These are phyloP conservation scores for Drosophila ogumai DNA, from an alignment of 1,140 invertebrate genomes.

Conservation along the genomic window DNA sequence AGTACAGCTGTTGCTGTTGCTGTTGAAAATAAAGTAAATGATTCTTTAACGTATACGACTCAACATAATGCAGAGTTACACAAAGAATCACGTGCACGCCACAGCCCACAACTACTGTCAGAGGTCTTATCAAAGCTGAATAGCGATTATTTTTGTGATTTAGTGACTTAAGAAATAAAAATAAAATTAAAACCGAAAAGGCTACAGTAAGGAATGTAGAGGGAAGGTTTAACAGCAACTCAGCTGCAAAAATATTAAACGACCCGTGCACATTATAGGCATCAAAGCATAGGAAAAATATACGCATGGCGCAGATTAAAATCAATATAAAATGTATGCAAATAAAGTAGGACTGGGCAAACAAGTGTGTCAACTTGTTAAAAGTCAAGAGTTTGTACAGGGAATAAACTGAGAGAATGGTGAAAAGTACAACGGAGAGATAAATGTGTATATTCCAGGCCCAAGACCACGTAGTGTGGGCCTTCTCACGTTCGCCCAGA, in stretches of 20 bases:
- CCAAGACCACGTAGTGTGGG: slow-evolving; percentile 89
- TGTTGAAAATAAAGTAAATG: slow-evolving; percentile 72
- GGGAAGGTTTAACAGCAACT: slow-evolving; percentile 92
- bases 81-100: slow-evolving; percentile 91
- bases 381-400: slow-evolving; percentile 93
- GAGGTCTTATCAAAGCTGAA: slow-evolving; percentile 89
- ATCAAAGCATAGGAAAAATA: slow-evolving; percentile 95
- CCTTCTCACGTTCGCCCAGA: slow-evolving; percentile 70
- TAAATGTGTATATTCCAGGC: slow-evolving; percentile 96
- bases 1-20: slow-evolving; percentile 68
- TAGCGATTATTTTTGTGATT: slow-evolving; percentile 88
- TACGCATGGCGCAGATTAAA: slow-evolving; percentile 91
- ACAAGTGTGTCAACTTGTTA: slow-evolving; percentile 91
- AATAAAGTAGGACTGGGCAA: slow-evolving; percentile 93
- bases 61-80: slow-evolving; percentile 91
- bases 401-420: slow-evolving; percentile 91
- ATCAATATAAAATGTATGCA: slow-evolving; percentile 92
- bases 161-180: slow-evolving; percentile 90
- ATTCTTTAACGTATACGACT: slow-evolving; percentile 85
- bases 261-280: slow-evolving; percentile 93
- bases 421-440: slow-evolving; percentile 92
- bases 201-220: slow-evolving; percentile 93
- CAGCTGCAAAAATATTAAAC: slow-evolving; percentile 91
- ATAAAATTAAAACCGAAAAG: slow-evolving; percentile 93
- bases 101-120: slow-evolving; percentile 90